phyloP scores from a whole-genome alignment of 2,888 invertebrate species.

The Hyposoter dolosus region DNA sequence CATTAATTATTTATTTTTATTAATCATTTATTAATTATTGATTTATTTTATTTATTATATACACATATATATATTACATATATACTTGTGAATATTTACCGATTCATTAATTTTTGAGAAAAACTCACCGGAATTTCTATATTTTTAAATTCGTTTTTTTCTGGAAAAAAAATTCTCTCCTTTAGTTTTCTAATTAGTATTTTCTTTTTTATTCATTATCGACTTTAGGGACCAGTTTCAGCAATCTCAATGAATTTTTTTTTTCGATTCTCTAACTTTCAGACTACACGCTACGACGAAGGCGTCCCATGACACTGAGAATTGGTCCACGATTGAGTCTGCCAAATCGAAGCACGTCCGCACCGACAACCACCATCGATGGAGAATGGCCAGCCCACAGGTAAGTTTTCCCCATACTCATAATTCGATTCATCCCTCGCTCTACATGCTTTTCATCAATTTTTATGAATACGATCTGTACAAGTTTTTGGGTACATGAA shows the following conservation, averaged over 20 bases:
- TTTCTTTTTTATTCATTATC: neutral
- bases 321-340: constrained; percentile 86
- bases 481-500: neutral
- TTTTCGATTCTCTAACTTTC: constrained; percentile 68
- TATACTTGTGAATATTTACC: too few relatives aligned
- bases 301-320: constrained; percentile 85
- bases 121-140: too few relatives aligned
- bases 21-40: too few relatives aligned
- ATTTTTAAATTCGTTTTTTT: neutral
- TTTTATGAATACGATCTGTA: neutral
- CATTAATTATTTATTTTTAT: too few relatives aligned
- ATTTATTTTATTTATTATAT: too few relatives aligned
- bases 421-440: neutral
- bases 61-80: too few relatives aligned
- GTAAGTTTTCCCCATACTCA: constrained; percentile 77
- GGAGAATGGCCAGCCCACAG: constrained; percentile 85
- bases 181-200: neutral
- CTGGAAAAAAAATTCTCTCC: too few relatives aligned
- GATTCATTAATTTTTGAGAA: too few relatives aligned
- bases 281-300: constrained; percentile 85
- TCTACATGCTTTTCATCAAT: neutral
- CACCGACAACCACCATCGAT: constrained; percentile 84
- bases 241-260: neutral
- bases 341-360: constrained; percentile 85
- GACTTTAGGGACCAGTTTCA: neutral